Evolutionary conservation across 35 echinoderm and acorn worm genomes (phyloP).

Genomic region (Apostichopus japonicus): DNA sequence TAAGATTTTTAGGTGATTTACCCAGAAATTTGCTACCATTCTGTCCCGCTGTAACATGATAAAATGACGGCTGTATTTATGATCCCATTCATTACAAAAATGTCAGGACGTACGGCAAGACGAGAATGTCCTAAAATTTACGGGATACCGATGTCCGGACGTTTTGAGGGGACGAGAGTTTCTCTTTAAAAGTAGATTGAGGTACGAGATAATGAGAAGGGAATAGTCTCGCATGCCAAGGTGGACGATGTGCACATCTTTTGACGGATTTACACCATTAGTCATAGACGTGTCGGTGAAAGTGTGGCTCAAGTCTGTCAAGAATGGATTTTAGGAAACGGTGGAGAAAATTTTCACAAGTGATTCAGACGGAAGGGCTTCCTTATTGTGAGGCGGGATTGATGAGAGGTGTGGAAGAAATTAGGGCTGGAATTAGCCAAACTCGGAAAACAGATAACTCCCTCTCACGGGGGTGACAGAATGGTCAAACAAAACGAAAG

Average conservation of each 20-base stretch:
- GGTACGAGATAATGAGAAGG: slow-evolving; percentile 6
- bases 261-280: slow-evolving; percentile 14
- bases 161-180: not conserved
- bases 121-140: no score
- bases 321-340: not conserved
- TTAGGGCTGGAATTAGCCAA: not conserved
- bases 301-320: not conserved
- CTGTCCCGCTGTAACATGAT: no score
- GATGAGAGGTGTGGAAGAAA: not conserved
- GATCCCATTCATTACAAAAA: no score
- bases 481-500: no score
- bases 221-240: not conserved
- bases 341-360: not conserved
- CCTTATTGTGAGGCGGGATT: not conserved
- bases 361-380: not conserved
- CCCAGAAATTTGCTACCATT: no score
- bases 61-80: no score
- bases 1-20: no score
- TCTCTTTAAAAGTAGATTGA: slow-evolving; percentile 7
- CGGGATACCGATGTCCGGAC: no score
- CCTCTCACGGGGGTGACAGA: no score
- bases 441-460: no score
- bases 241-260: not conserved
- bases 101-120: no score
- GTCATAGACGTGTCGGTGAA: not conserved